These are phyloP conservation scores for Acanthurus tractus DNA, from an alignment of 2,797 vertebrate genomes.

Conservation along the genomic window DNA sequence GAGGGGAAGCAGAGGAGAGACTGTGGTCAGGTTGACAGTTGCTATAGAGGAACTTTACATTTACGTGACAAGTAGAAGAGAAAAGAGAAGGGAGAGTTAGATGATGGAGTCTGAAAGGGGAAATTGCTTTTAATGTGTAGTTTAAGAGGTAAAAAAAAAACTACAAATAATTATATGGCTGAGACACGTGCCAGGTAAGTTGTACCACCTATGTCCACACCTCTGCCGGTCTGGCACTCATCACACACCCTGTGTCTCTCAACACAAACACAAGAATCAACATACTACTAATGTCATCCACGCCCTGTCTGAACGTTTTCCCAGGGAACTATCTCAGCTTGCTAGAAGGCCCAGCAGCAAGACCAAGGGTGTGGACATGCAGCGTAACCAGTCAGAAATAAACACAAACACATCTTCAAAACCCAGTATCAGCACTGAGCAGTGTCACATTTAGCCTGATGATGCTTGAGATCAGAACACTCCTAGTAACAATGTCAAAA, in stretches of 20 bases:
- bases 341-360: constrained; percentile 45
- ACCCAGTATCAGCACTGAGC: constrained; percentile 22
- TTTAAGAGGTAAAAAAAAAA: constrained; percentile 10
- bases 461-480: constrained; percentile 17
- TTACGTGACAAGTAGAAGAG: constrained; percentile 37
- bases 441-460: not conserved
- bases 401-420: constrained; percentile 44
- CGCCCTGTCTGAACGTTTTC: constrained; percentile 65
- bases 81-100: not conserved
- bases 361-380: constrained; percentile 39
- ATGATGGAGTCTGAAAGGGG: constrained; percentile 15
- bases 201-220: constrained; percentile 34
- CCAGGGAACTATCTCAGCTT: constrained; percentile 62
- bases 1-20: constrained; percentile 59
- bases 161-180: constrained; percentile 36
- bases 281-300: constrained; percentile 48
- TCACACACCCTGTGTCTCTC: constrained; percentile 40
- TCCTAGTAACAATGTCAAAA: constrained; percentile 17
- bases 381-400: constrained; percentile 27
- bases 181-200: constrained; percentile 30
- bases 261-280: constrained; percentile 46
- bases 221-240: constrained; percentile 41
- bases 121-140: constrained; percentile 20
- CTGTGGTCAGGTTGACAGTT: constrained; percentile 65
- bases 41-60: constrained; percentile 40